phyloP scores from a whole-genome alignment of 2,797 vertebrate genomes.

The Kryptolebias ocellatus region DNA sequence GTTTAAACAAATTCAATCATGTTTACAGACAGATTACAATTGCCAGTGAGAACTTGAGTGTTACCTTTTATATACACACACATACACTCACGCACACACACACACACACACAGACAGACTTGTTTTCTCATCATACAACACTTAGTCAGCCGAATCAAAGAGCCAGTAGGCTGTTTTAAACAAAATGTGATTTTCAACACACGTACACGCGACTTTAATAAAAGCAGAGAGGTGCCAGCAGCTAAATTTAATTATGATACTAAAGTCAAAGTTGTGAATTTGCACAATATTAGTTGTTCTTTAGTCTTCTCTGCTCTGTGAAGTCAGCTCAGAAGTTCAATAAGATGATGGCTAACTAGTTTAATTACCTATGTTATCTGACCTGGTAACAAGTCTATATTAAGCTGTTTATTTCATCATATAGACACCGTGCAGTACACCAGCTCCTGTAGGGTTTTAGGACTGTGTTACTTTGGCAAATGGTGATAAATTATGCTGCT shows the following conservation, averaged over 20 bases:
- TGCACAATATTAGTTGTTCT: neutral
- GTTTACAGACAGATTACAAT: no score
- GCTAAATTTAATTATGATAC: neutral
- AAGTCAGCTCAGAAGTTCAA: neutral
- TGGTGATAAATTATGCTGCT: neutral
- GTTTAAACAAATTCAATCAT: no score
- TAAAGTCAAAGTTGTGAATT: neutral
- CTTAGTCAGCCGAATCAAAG: neutral
- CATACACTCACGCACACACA: neutral
- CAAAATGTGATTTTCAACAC: neutral
- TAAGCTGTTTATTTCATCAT: no score
- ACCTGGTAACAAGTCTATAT: neutral
- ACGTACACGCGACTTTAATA: neutral
- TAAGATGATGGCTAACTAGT: neutral
- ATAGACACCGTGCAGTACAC: neutral
- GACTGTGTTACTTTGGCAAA: neutral
- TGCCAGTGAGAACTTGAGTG: no score
- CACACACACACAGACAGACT: neutral
- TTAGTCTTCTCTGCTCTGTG: neutral
- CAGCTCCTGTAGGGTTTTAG: neutral
- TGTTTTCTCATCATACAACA: neutral
- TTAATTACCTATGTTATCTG: neutral
- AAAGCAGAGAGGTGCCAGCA: neutral
- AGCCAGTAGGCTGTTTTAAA: neutral
- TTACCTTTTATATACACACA: no score